phyloP scores from a whole-genome alignment of 2,888 invertebrate species.

The Dicranocentrus wangi region DNA sequence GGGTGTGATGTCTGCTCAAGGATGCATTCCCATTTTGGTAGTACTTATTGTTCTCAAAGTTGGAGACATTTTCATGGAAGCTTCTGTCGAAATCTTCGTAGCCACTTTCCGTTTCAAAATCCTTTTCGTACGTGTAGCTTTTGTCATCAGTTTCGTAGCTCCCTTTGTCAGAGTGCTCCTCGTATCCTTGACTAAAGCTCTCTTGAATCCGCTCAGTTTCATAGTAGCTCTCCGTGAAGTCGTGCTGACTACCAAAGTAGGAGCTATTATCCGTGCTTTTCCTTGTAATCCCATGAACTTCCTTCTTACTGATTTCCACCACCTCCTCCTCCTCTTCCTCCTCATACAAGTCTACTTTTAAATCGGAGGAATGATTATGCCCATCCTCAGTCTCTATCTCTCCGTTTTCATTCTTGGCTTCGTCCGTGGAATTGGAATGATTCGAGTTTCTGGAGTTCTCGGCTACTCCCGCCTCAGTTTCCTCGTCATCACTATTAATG shows the following conservation, averaged over 20 bases:
- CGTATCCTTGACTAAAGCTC: conserved; percentile 16
- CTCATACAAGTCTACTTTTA: conserved; percentile 23
- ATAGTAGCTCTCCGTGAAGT: conserved; percentile 44
- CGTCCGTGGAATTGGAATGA: not conserved
- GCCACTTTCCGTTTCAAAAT: conserved; percentile 55
- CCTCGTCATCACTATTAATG: conserved; percentile 54
- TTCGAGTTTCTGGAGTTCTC: not conserved
- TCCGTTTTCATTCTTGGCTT: conserved; percentile 13
- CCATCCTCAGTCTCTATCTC: conserved; percentile 42
- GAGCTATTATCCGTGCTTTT: conserved; percentile 43
- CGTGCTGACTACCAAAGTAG: conserved; percentile 29
- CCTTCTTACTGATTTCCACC: too few species aligned
- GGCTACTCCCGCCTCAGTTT: not conserved
- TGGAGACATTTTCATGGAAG: conserved; percentile 28
- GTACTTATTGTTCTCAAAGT: not conserved
- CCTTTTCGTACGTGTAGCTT: conserved; percentile 54
- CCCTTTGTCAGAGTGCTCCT: conserved; percentile 28
- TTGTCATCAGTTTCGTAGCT: conserved; percentile 43
- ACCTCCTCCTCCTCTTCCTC: conserved; percentile 24
- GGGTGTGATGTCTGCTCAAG: conserved; percentile 40
- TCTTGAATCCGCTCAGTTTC: conserved; percentile 38
- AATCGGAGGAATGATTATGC: conserved; percentile 1
- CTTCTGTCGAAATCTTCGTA: conserved; percentile 57
- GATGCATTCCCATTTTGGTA: not conserved
- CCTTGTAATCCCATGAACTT: conserved; percentile 30